phyloP scores from a whole-genome alignment of 2,113 vertebrate genomes.

The Saguinus midas region DNA sequence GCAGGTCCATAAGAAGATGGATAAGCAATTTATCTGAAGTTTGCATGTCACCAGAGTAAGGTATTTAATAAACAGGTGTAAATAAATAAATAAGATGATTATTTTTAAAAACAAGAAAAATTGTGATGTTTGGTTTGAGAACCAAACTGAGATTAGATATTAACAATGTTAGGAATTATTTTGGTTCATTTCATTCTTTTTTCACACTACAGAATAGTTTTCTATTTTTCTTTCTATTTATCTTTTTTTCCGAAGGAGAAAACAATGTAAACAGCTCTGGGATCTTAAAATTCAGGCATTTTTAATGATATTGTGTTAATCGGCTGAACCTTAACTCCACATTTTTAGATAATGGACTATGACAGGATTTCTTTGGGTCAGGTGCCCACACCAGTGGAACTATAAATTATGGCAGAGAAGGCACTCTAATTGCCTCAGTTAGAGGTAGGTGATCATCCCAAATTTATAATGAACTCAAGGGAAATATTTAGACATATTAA shows the following conservation, averaged over 20 bases:
- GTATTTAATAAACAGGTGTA: background rate
- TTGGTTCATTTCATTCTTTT: background rate
- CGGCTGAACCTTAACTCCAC: background rate
- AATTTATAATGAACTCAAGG: background rate
- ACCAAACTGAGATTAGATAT: background rate
- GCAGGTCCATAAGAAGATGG: background rate
- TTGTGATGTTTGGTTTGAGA: background rate
- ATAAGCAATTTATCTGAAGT: background rate
- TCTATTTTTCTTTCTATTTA: background rate
- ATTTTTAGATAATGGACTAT: background rate
- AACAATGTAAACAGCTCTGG: background rate
- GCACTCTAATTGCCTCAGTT: background rate
- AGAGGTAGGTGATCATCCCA: background rate
- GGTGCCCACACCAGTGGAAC: accelerated
- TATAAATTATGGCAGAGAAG: background rate
- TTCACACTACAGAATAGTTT: background rate
- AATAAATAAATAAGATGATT: background rate
- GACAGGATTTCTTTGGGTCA: background rate
- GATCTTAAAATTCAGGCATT: background rate
- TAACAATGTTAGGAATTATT: background rate
- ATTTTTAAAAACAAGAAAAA: background rate
- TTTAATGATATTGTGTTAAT: background rate
- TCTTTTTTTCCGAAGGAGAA: background rate
- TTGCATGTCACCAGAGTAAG: background rate
- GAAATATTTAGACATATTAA: background rate